Evolutionary conservation across 37 sponge, comb jelly and placozoan species (phyloP), one percentile per base, ranked within the genome.

Genomic region (Crambe crambe): DNA sequence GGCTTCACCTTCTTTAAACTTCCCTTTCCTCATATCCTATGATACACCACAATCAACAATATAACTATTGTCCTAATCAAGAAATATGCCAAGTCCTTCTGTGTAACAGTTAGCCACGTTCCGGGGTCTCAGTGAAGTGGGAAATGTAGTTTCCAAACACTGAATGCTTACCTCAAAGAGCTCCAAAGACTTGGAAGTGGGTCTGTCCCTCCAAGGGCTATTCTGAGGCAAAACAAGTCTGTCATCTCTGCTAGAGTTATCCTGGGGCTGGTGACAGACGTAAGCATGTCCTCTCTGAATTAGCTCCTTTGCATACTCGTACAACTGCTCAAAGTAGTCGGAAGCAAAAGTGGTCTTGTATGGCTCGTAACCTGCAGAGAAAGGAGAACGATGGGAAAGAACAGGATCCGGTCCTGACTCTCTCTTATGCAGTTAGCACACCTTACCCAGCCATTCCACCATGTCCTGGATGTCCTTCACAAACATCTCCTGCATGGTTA

Each of bases 161-260:
- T 37, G 0, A 34, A 35, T 21, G 17, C 37, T 27, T 61, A 93
- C 93, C 77, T 94, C 93, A 87, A 99, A 96, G 30, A 99, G 89
- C 0, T 40, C 27, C 10, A 99, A 82, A 34, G 97, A 96, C 70
- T 99, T 95, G 36, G 87, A 82, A 2, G 83, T 82, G 15, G 95
- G 99, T 37, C 99, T 72, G 35, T 99, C 91, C 54, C 99, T 89
- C 97, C 97, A 99, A 0, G 95, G 97, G 62, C 93, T 92, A 38
- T 88, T 89, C 18, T 96, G 51, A 59, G 92, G 95, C n/a, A n/a
- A n/a, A n/a, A n/a, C n/a, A n/a, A n/a, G n/a, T n/a, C n/a, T n/a
- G n/a, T n/a, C n/a, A n/a, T n/a, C n/a, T n/a, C n/a, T n/a, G n/a
- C n/a, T n/a, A n/a, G n/a, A n/a, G n/a, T n/a, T n/a, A n/a, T n/a